Evolutionary conservation across 1,140 invertebrate species (phyloP).

Genomic region (Zaprionus vittiger): DNA sequence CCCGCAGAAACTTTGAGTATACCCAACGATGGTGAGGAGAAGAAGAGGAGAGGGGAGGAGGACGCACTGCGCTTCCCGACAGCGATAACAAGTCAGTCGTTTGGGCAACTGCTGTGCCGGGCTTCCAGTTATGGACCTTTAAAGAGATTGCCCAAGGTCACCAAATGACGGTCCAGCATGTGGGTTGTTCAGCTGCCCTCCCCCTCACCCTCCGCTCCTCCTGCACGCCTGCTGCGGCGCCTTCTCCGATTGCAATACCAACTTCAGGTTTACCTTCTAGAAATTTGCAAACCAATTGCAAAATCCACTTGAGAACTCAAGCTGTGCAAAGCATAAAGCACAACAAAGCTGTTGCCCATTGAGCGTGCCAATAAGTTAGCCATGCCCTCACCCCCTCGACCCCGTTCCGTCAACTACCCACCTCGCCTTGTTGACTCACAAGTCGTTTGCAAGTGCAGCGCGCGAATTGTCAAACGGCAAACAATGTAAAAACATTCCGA

Average conservation of each 20-base stretch:
- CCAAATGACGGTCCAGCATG: slow-evolving; percentile 15
- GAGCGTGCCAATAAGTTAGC: slow-evolving; percentile 53
- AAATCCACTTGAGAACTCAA: slow-evolving; percentile 51
- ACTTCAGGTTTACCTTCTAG: slow-evolving; percentile 34
- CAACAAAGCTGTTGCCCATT: slow-evolving; percentile 44
- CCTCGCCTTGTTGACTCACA: slow-evolving; percentile 18
- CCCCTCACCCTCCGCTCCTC: background rate
- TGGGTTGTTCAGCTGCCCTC: background rate
- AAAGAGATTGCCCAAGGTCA: slow-evolving; percentile 25
- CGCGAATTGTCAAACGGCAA: slow-evolving; percentile 54
- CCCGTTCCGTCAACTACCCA: background rate
- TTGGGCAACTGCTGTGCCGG: slow-evolving; percentile 21
- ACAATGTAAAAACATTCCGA: slow-evolving; percentile 63
- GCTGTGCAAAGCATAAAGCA: slow-evolving; percentile 29
- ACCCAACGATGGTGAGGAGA: background rate
- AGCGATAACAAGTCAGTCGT: background rate
- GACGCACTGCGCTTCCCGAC: background rate
- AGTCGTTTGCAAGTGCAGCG: slow-evolving; percentile 54
- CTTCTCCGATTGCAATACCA: background rate
- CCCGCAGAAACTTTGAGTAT: background rate
- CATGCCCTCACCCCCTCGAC: background rate
- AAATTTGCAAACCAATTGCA: slow-evolving; percentile 45
- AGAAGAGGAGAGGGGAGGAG: too few relatives aligned
- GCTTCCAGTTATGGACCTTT: slow-evolving; percentile 24
- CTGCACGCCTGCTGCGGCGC: background rate